These are phyloP conservation scores for Diglossa cyanea DNA, from an alignment of 2,797 vertebrate genomes.

Conservation along the genomic window DNA sequence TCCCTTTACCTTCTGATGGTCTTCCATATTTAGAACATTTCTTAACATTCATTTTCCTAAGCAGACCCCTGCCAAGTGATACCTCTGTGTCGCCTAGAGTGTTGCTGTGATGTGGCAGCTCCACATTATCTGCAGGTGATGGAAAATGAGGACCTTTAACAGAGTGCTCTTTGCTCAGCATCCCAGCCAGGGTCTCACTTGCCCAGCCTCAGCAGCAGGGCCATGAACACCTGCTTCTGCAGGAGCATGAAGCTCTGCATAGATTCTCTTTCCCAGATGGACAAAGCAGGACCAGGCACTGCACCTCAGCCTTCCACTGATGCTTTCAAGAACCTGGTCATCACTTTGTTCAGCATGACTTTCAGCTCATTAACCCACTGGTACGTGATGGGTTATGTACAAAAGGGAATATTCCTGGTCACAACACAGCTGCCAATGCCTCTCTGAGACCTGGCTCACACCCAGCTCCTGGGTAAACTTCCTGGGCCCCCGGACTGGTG, in stretches of 20 bases:
- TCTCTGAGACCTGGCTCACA: background rate
- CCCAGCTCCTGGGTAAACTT: background rate
- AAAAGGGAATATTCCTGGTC: background rate
- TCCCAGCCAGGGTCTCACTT: background rate
- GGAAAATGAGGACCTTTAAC: background rate
- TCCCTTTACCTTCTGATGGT: background rate
- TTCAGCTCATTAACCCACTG: background rate
- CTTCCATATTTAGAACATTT: background rate
- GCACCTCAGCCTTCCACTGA: background rate
- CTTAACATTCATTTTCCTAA: background rate
- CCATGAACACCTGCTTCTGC: background rate
- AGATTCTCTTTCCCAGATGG: background rate
- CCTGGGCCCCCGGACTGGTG: background rate
- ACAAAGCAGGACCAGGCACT: no score
- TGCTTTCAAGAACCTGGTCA: background rate
- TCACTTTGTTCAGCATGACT: background rate
- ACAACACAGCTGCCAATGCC: rapidly evolving
- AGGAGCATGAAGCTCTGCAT: rapidly evolving
- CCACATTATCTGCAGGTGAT: rapidly evolving
- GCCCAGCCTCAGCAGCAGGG: background rate
- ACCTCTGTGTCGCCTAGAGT: background rate
- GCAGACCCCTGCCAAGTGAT: background rate
- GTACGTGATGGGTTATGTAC: background rate
- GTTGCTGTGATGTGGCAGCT: background rate
- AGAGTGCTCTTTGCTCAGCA: background rate